Base-by-base conservation (phyloP, 2,888 invertebrate genomes). In the Matsumyia berberina region DNA sequence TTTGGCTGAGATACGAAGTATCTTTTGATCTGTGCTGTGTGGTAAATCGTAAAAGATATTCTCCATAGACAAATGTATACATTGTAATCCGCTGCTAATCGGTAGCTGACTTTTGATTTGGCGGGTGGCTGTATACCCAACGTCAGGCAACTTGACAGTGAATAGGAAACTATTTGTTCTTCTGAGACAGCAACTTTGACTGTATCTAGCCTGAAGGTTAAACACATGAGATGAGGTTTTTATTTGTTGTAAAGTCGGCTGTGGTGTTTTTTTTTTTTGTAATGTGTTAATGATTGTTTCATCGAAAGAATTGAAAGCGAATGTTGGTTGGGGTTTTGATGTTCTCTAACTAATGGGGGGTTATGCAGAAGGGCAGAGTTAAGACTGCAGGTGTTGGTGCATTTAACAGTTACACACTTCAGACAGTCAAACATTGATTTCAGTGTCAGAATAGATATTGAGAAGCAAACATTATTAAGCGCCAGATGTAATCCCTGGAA, bases 131-230 rank as follows among this genome's bases (percentile, higher is more conserved):
- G 35, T 66, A 39, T 58, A 24, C 39, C 24, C 17, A 33, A 46
- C 53, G 77, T 82, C 69, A 73, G 35, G 31, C 33, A n/a, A 66
- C 49, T 80, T 78, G 78, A 67, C 78, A 82, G 82, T 78, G 78
- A 78, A 78, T 78, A 78, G 78, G 66, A 83, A 83, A 83, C 67
- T 58, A 49, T 83, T 73, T 83, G 83, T 78, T 67, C 66, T 69
- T 51, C 24, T 62, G 17, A 62, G 73, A 67, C 79, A 73, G 62
- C 51, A 51, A 55, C 57, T 60, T 73, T 73, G 55, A 73, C 37
- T 72, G 78, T 67, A 78, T 51, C 7, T 44, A 12, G 60, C 51
- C 49, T 29, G 78, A 83, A 83, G 83, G 83, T 79, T 83, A 72
- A 51, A 78, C 12, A 37, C 51, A 53, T 42, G 51, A 17, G 11